Conservation (phyloP, 1,140 invertebrate species). For the Geopemphigus sp. region DNA sequence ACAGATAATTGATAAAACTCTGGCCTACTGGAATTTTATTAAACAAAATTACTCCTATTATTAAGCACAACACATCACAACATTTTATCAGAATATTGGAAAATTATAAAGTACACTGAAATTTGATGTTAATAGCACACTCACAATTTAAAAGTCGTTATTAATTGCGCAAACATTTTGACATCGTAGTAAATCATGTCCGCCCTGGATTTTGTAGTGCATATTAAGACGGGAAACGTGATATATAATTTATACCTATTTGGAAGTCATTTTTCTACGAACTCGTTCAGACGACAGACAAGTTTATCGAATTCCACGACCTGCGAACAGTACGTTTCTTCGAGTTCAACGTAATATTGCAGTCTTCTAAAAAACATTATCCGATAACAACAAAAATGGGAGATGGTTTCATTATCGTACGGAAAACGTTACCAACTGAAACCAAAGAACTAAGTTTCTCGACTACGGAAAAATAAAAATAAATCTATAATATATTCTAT, state of each 20-base stretch:
- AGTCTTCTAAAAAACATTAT: not conserved
- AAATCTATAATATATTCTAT: too few species aligned
- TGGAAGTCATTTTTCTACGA: slow-evolving; percentile 45
- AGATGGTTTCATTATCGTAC: slow-evolving; percentile 14
- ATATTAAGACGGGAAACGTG: slow-evolving; percentile 7
- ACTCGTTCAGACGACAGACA: not conserved
- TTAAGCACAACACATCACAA: not conserved
- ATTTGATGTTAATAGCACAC: not conserved
- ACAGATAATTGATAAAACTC: not conserved
- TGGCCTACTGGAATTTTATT: not conserved
- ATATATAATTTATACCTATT: slow-evolving; percentile 38
- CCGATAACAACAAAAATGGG: slow-evolving; percentile 42
- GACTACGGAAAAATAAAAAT: not conserved
- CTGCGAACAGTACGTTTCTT: not conserved
- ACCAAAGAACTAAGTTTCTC: not conserved
- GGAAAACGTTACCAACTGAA: not conserved
- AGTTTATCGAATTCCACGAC: slow-evolving; percentile 34
- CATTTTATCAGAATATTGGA: not conserved
- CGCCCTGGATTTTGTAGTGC: not conserved
- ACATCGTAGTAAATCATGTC: not conserved
- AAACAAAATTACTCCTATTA: not conserved
- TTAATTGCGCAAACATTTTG: slow-evolving; percentile 14
- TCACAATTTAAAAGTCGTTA: slow-evolving; percentile 32
- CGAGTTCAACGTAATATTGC: not conserved
- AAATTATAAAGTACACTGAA: not conserved